Evolutionary conservation across 2,113 vertebrate species (phyloP).

Genomic region (Upupa epops): DNA sequence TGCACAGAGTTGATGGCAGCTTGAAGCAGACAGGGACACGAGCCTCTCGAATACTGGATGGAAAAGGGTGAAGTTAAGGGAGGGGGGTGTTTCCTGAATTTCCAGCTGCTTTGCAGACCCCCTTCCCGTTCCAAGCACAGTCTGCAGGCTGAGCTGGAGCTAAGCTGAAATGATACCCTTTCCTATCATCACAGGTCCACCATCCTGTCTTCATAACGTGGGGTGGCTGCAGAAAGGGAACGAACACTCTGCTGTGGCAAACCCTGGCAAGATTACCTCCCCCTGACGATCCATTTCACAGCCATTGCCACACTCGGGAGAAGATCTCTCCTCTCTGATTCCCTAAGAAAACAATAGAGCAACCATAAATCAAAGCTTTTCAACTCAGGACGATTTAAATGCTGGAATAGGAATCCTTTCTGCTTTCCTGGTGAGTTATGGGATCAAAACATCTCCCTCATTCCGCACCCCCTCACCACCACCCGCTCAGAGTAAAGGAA

Average conservation of each 20-base stretch:
- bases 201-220: constrained; percentile 8
- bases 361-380: constrained; percentile 11
- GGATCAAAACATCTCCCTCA: background rate
- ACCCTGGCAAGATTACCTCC: constrained; percentile 17
- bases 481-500: too few relatives aligned
- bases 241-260: background rate
- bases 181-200: background rate
- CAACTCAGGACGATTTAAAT: background rate
- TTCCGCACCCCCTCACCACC: background rate
- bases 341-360: background rate
- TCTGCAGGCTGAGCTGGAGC: background rate
- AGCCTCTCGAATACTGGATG: background rate
- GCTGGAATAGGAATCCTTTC: background rate
- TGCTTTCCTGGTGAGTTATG: background rate
- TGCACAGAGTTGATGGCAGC: background rate
- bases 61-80: background rate
- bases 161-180: background rate
- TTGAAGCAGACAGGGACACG: background rate
- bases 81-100: background rate
- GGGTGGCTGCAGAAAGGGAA: background rate
- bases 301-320: background rate
- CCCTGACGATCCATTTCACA: constrained; percentile 16
- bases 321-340: background rate
- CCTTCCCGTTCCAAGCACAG: background rate
- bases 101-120: background rate